Percentiles rank a stretch among this genome's conserved stretches.
phyloP scores from a whole-genome alignment of 2,797 vertebrate genomes.

The Philypnodon macrostomus region DNA sequence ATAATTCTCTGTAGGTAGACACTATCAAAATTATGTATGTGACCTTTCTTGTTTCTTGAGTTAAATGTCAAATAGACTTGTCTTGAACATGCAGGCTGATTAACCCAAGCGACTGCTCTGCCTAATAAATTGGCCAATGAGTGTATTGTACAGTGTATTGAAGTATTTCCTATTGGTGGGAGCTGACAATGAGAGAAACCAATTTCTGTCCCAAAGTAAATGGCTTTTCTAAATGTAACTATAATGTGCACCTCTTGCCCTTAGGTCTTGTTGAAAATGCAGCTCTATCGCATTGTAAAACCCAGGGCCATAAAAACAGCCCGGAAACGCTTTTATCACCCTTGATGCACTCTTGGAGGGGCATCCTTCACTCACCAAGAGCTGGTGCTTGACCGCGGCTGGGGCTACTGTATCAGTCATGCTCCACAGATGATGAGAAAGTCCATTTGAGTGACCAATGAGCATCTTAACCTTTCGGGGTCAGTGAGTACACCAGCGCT shows the following conservation, averaged over 20 bases:
- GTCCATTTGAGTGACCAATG: conserved; percentile 64
- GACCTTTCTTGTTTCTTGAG: too few relatives aligned
- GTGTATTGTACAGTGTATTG: background rate
- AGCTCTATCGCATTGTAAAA: conserved; percentile 42
- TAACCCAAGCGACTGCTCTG: too few relatives aligned
- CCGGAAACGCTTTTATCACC: conserved; percentile 48
- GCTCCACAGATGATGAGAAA: conserved; percentile 51
- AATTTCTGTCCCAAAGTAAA: conserved; percentile 56
- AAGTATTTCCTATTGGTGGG: background rate
- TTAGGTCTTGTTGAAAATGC: conserved; percentile 41
- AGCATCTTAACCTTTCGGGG: conserved; percentile 60
- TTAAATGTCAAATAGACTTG: too few relatives aligned
- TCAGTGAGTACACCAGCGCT: conserved; percentile 35
- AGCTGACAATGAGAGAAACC: conserved; percentile 21
- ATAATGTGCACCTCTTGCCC: conserved; percentile 41
- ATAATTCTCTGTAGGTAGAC: too few relatives aligned
- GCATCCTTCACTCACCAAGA: conserved; percentile 61
- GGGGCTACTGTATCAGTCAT: conserved; percentile 59
- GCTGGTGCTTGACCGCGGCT: conserved; percentile 58
- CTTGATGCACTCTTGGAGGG: conserved; percentile 54
- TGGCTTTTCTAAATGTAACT: conserved; percentile 43
- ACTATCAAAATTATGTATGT: too few relatives aligned
- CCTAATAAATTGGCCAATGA: too few relatives aligned
- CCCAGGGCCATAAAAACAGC: conserved; percentile 37
- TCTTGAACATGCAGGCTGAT: too few relatives aligned